A percentile compares a stretch with the other conserved stretches of the same genome.
These are phyloP conservation scores for Otus sunia DNA, from an alignment of 2,113 vertebrate species.

Conservation along the genomic window DNA sequence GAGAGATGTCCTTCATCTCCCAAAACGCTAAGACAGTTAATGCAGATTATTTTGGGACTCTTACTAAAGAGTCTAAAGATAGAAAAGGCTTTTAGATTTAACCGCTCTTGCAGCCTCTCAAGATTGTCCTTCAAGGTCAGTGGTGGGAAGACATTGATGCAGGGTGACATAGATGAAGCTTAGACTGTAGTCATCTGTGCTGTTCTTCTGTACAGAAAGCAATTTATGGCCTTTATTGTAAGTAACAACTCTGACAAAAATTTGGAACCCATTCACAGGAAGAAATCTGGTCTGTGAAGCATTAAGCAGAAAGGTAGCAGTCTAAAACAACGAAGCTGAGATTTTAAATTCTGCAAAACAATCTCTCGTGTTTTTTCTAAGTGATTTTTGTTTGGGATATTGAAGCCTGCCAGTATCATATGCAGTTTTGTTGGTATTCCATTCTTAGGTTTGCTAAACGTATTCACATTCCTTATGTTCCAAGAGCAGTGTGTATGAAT, in stretches of 20 bases:
- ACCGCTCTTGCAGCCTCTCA: neutral
- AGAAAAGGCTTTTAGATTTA: constrained; percentile 3
- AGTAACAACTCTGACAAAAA: neutral
- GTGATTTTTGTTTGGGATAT: neutral
- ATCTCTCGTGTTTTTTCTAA: neutral
- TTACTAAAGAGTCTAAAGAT: constrained; percentile 44
- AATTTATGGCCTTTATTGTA: neutral
- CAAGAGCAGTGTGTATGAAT: neutral
- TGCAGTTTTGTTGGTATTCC: neutral
- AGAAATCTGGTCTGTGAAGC: neutral
- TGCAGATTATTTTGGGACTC: constrained; percentile 31
- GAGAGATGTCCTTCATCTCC: neutral
- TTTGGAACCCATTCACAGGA: neutral
- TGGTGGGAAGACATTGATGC: neutral
- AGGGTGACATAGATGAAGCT: neutral
- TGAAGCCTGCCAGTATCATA: neutral
- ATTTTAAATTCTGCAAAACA: neutral
- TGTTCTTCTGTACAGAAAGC: neutral
- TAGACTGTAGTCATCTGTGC: neutral
- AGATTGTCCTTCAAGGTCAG: constrained; percentile 2
- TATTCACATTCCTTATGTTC: neutral
- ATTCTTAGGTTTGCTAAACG: neutral
- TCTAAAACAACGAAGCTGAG: neutral
- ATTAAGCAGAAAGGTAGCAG: neutral
- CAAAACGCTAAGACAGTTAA: neutral